Evolutionary conservation across 92 coral and sea anemone species (phyloP).

Genomic region (Parazoanthus darwini): DNA sequence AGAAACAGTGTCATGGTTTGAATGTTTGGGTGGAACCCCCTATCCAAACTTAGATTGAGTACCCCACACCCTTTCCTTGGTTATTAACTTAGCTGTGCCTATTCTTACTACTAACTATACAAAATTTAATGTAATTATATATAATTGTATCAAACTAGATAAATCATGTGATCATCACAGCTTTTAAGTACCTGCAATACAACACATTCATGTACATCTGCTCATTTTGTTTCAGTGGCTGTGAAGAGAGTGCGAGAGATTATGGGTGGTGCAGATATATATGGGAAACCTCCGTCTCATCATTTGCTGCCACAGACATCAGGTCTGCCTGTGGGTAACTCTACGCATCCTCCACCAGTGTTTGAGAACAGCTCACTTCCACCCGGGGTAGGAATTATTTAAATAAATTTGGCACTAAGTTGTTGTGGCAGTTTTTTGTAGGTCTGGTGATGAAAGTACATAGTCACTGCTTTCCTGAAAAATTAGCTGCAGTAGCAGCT

Average conservation of each 20-base stretch:
- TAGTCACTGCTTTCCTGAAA: too few relatives aligned
- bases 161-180: too few relatives aligned
- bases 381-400: conserved; percentile 64
- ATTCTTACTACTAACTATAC: too few relatives aligned
- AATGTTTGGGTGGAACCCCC: too few relatives aligned
- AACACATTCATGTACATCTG: neutral
- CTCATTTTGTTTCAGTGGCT: conserved; percentile 66
- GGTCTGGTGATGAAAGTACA: too few relatives aligned
- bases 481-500: too few relatives aligned
- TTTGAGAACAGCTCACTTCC: conserved; percentile 71
- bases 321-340: conserved; percentile 38
- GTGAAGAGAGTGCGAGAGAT: conserved; percentile 81
- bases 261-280: conserved; percentile 69
- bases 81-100: too few relatives aligned
- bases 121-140: too few relatives aligned
- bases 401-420: neutral
- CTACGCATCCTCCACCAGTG: conserved; percentile 49
- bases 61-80: too few relatives aligned
- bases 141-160: too few relatives aligned
- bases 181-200: neutral
- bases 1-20: too few relatives aligned
- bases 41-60: too few relatives aligned
- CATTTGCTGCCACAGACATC: conserved; percentile 41
- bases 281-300: conserved; percentile 46
- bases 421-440: neutral